Base-by-base conservation (phyloP, 2,113 vertebrate genomes). In the Oxyruncus cristatus region DNA sequence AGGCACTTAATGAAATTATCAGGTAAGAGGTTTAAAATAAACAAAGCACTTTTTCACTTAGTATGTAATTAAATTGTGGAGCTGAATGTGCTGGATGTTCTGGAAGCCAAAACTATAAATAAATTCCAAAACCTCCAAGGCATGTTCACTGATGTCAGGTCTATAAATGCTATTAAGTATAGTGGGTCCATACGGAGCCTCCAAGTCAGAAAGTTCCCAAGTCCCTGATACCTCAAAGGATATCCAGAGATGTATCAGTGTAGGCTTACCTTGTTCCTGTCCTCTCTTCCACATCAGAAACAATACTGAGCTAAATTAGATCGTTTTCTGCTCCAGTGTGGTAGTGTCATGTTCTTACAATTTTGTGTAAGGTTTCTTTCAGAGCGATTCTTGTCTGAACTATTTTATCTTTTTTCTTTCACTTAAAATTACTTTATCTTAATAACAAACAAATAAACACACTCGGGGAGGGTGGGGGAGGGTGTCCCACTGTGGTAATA, bases 1-100 rank as follows among this genome's bases (percentile, higher is more conserved):
- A 63, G 65, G 47, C 73, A 78, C 73, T 81, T 94, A 91, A 94
- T 67, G 44, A 87, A 93, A 94, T 93, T 93, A 91, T 93, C 89
- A 85, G 66, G 70, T 81, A 89, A 81, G 74, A 95, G 61, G 39
- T 87, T 85, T 95, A 85, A 94, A 94, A 89, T 49, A 91, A 96
- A 92, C 80, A 91, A 82, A 89, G 70, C 73, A 75, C 70, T 94
- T 91, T 93, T 95, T 85, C 81, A 78, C 73, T 94, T 93, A 67
- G 35, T 59, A 3, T 80, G 63, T 77, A 94, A 96, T 95, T 92
- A 85, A 89, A 88, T 89, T 72, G 24, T 71, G 61, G 30, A 85
- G 61, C 52, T 94, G 77, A 94, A 87, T 81, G 63, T 85, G 65
- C 42, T 95, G 21, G n/a, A 39, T 87, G 32, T 75, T 91, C 70